Conservation (phyloP, 2,113 vertebrate species). For the Cygnus atratus region DNA sequence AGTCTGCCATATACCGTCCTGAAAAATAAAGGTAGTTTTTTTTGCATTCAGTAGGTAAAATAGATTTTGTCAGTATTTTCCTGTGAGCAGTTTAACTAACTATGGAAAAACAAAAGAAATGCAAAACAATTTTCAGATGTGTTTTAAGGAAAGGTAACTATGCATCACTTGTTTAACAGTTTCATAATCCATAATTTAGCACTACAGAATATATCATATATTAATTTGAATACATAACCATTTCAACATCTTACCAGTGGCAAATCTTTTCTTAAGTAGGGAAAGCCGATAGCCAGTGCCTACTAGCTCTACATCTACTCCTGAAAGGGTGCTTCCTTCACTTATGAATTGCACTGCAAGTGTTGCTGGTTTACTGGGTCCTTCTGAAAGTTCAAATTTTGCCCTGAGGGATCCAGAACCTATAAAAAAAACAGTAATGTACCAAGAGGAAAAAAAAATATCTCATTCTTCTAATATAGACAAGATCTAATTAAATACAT, state of each 20-base stretch:
- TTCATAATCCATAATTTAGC: background rate
- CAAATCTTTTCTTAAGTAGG: slow-evolving; percentile 94
- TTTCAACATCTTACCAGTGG: slow-evolving; percentile 82
- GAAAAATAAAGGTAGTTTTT: slow-evolving; percentile 60
- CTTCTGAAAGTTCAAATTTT: slow-evolving; percentile 93
- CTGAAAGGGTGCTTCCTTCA: slow-evolving; percentile 92
- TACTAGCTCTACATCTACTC: slow-evolving; percentile 88
- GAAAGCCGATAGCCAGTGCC: slow-evolving; percentile 94
- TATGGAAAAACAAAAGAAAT: background rate
- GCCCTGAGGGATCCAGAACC: slow-evolving; percentile 93
- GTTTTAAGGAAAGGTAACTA: background rate
- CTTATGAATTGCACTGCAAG: slow-evolving; percentile 94
- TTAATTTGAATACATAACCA: background rate
- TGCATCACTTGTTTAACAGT: background rate
- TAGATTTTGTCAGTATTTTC: background rate
- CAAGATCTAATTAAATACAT: background rate
- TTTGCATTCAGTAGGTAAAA: background rate
- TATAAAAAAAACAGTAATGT: slow-evolving; percentile 38
- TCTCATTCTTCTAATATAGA: background rate
- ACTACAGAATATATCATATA: background rate
- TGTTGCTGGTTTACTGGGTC: slow-evolving; percentile 91
- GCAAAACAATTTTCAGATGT: background rate
- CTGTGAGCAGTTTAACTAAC: background rate
- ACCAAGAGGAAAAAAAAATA: background rate
- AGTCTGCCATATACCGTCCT: slow-evolving; percentile 98